phyloP scores from a whole-genome alignment of 2,797 vertebrate genomes.

The Rhadinocentrus ornatus region DNA sequence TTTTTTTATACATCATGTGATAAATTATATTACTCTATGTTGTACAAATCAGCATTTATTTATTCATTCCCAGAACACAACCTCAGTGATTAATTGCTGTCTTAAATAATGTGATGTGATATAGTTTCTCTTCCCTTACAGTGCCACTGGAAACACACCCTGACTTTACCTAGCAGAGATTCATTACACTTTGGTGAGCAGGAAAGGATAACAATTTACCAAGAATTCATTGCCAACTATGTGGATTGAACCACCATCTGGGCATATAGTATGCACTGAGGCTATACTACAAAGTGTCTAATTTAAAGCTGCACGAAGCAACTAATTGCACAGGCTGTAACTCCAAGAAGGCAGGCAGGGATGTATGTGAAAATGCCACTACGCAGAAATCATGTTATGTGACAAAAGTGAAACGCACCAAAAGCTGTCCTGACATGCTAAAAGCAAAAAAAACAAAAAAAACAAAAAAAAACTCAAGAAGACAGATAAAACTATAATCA shows the following conservation, averaged over 20 bases:
- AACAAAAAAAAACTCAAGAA: not conserved
- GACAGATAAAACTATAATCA: not conserved
- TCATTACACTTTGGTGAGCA: not conserved
- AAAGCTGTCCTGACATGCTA: not conserved
- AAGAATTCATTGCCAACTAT: slow-evolving; percentile 4
- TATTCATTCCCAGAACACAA: not conserved
- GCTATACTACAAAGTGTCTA: not conserved
- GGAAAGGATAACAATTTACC: slow-evolving; percentile 9
- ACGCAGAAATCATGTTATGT: slow-evolving; percentile 7
- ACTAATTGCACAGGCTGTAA: slow-evolving; percentile 2
- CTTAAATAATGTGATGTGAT: not conserved
- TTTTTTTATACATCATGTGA: not conserved
- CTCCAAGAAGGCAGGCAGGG: slow-evolving; percentile 15
- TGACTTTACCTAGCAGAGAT: not conserved
- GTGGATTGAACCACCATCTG: slow-evolving; percentile 38
- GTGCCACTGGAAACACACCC: not conserved
- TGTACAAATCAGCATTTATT: too few relatives aligned
- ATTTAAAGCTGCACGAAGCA: slow-evolving; percentile 25
- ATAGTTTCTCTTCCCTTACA: not conserved
- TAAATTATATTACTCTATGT: not conserved
- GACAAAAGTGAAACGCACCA: not conserved
- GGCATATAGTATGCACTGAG: slow-evolving; percentile 19
- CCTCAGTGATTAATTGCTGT: not conserved
- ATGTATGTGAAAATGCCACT: slow-evolving; percentile 6
- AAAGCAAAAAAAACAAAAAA: slow-evolving; percentile 6